Conservation (phyloP, 2,113 vertebrate genomes). For the Corvus cornix region DNA sequence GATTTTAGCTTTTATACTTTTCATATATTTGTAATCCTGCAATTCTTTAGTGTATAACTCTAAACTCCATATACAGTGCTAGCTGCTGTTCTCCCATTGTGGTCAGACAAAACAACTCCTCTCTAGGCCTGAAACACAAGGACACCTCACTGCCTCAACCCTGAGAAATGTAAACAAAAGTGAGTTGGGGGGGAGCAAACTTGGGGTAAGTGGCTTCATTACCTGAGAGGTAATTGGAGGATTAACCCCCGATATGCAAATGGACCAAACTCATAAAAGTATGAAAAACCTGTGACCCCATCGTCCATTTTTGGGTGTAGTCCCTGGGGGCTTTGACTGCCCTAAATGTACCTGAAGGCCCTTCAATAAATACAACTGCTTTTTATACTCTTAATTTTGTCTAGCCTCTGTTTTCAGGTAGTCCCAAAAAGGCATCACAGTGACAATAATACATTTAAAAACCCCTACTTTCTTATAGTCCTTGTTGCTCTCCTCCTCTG, state of each 20-base stretch:
- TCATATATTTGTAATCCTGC: background rate
- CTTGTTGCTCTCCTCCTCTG: slow-evolving; percentile 81
- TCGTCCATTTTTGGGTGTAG: background rate
- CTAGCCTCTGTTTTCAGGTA: background rate
- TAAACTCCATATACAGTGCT: background rate
- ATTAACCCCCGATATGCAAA: background rate
- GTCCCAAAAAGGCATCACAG: background rate
- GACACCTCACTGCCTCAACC: background rate
- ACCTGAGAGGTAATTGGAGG: background rate
- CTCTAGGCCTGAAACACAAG: background rate
- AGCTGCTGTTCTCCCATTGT: background rate
- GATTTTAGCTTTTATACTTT: background rate
- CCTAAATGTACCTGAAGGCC: background rate
- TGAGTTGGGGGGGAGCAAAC: background rate
- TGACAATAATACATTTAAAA: background rate
- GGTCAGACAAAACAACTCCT: background rate
- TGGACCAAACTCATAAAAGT: background rate
- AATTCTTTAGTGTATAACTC: background rate
- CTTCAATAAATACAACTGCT: background rate
- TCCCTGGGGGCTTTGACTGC: background rate
- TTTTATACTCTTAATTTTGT: background rate
- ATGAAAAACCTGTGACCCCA: background rate
- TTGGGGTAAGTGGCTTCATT: background rate
- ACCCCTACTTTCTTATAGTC: slow-evolving; percentile 89
- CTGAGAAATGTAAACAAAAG: background rate